These are phyloP conservation scores for Triplophysa bombifrons DNA, from an alignment of 2,797 vertebrate genomes.

Conservation along the genomic window DNA sequence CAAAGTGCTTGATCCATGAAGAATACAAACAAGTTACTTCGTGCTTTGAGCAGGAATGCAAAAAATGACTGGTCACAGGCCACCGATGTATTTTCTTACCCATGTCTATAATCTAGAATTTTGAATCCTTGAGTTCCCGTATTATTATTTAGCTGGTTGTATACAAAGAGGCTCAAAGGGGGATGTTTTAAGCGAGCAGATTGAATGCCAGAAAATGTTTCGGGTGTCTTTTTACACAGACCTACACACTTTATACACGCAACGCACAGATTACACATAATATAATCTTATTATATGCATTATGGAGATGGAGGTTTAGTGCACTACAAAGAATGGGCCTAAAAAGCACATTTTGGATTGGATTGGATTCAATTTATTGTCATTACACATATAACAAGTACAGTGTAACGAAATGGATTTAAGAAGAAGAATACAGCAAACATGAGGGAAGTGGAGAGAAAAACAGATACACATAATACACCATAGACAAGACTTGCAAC, in stretches of 20 bases:
- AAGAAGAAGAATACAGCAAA: too few relatives aligned
- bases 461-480: too few relatives aligned
- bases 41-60: not conserved
- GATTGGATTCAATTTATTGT: too few relatives aligned
- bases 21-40: not conserved
- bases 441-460: too few relatives aligned
- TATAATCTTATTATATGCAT: slow-evolving; percentile 27
- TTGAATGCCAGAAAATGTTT: not conserved
- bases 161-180: slow-evolving; percentile 2
- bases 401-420: too few relatives aligned
- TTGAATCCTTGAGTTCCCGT: not conserved
- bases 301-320: slow-evolving; percentile 6
- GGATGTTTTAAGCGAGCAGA: not conserved
- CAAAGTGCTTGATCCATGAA: not conserved
- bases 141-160: not conserved
- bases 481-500: too few relatives aligned
- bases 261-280: slow-evolving; percentile 8
- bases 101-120: slow-evolving; percentile 12
- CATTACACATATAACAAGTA: too few relatives aligned
- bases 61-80: not conserved
- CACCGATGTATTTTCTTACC: not conserved
- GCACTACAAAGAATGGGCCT: slow-evolving; percentile 8
- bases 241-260: slow-evolving; percentile 34
- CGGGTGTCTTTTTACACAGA: slow-evolving; percentile 52
- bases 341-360: slow-evolving; percentile 35